Percentiles rank a stretch among this genome's conserved stretches.
Evolutionary conservation across 2,888 invertebrate genomes (phyloP).

Genomic region (Eretmocerus hayati): DNA sequence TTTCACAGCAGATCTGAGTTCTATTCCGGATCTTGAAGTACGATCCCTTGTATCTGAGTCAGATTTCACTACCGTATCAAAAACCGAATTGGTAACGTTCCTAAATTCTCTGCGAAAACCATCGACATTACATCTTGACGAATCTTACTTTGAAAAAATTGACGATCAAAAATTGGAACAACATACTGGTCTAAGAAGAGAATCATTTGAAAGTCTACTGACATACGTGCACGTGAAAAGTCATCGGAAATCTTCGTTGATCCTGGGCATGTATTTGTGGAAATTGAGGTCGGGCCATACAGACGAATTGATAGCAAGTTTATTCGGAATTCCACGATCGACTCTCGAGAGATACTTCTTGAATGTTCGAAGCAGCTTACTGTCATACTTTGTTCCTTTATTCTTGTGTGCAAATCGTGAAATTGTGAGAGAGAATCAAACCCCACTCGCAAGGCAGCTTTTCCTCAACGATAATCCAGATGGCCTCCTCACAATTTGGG

Average conservation of each 20-base stretch:
- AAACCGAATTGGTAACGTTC: neutral
- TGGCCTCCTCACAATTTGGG: neutral
- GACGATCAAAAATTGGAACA: neutral
- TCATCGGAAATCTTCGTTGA: neutral
- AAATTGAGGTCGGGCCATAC: neutral
- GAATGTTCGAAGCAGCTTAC: neutral
- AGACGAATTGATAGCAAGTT: neutral
- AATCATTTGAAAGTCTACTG: neutral
- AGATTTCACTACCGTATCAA: neutral
- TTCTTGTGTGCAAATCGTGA: neutral
- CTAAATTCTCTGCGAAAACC: neutral
- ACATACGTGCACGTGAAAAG: too few species aligned
- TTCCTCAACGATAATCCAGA: neutral
- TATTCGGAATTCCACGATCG: neutral
- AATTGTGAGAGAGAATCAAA: neutral
- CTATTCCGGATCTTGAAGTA: neutral
- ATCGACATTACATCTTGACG: neutral
- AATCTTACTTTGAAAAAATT: neutral
- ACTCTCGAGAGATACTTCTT: neutral
- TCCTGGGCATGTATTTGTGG: neutral
- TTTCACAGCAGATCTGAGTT: neutral
- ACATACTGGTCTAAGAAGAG: neutral
- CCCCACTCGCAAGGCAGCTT: neutral
- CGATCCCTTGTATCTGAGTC: neutral
- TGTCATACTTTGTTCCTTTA: neutral